A percentile compares a stretch with the other conserved stretches of the same genome.
Evolutionary conservation across 2,113 vertebrate species (phyloP).

Genomic region (Lepus timidus): DNA sequence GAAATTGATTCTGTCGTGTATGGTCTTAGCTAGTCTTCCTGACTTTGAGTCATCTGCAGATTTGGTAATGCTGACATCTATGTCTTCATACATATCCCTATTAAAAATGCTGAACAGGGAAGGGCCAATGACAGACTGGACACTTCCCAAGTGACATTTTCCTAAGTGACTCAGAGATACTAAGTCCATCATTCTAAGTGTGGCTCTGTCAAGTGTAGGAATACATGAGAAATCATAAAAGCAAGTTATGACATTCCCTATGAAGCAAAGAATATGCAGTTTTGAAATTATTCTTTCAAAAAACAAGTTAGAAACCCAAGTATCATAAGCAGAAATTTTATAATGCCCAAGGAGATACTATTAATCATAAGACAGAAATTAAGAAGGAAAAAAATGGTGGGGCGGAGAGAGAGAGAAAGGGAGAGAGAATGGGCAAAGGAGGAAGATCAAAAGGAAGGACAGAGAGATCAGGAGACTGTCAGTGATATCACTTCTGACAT

Average conservation of each 20-base stretch:
- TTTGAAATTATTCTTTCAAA: slow-evolving; percentile 22
- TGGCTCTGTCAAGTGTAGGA: background rate
- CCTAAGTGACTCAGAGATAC: slow-evolving; percentile 28
- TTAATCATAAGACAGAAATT: slow-evolving; percentile 21
- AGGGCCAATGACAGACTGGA: slow-evolving; percentile 22
- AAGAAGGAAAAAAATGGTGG: slow-evolving; percentile 5
- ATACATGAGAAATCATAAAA: background rate
- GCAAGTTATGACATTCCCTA: background rate
- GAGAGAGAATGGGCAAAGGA: background rate
- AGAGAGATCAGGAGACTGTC: background rate
- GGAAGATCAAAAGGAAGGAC: background rate
- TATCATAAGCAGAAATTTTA: slow-evolving; percentile 21
- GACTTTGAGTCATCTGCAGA: slow-evolving; percentile 38
- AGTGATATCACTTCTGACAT: slow-evolving; percentile 34
- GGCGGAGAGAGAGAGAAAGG: slow-evolving; percentile 17
- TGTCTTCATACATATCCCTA: slow-evolving; percentile 41
- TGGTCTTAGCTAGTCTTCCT: slow-evolving; percentile 17
- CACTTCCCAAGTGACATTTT: background rate
- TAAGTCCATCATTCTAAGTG: background rate
- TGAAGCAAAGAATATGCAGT: slow-evolving; percentile 42
- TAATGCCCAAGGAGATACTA: background rate
- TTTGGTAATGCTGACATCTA: slow-evolving; percentile 50
- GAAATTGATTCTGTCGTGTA: slow-evolving; percentile 10
- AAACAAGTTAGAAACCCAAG: slow-evolving; percentile 34
- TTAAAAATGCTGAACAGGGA: slow-evolving; percentile 1